A percentile compares a stretch with the other conserved stretches of the same genome.
These are phyloP conservation scores for Molanna angustata DNA, from an alignment of 2,888 invertebrate genomes.

Conservation along the genomic window DNA sequence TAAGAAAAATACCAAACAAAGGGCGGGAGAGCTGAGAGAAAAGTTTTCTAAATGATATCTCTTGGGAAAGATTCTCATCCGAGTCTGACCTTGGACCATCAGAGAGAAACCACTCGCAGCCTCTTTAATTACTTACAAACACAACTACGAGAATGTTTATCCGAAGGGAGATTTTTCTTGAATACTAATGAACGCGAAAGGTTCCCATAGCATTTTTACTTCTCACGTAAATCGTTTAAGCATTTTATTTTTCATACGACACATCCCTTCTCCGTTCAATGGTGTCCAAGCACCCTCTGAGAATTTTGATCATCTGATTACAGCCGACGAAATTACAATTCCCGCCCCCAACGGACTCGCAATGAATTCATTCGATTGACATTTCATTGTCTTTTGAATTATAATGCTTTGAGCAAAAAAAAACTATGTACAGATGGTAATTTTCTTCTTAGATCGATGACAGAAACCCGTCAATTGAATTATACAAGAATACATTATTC, in stretches of 20 bases:
- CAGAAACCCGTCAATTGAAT: too few species aligned
- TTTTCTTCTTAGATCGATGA: too few species aligned
- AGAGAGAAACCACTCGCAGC: slow-evolving; percentile 5
- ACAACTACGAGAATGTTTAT: slow-evolving; percentile 28
- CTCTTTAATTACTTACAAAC: slow-evolving; percentile 26
- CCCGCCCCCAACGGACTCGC: slow-evolving; percentile 5
- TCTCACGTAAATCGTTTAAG: slow-evolving; percentile 30
- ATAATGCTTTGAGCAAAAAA: too few species aligned
- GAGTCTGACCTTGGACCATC: not conserved
- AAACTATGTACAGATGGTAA: too few species aligned
- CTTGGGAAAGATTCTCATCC: not conserved
- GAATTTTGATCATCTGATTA: slow-evolving; percentile 28
- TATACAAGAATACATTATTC: too few species aligned
- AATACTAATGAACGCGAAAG: slow-evolving; percentile 29
- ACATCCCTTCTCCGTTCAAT: slow-evolving; percentile 10
- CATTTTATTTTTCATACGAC: slow-evolving; percentile 28
- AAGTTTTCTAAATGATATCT: not conserved
- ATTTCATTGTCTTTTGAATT: too few species aligned
- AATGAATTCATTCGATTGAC: slow-evolving; percentile 9
- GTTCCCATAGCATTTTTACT: slow-evolving; percentile 29
- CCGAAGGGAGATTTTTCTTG: slow-evolving; percentile 25
- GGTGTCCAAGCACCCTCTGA: slow-evolving; percentile 18
- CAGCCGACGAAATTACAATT: slow-evolving; percentile 13
- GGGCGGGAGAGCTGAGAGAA: not conserved
- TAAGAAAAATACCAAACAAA: slow-evolving; percentile 1